Percentiles rank a stretch among this genome's conserved stretches.
Conservation (phyloP, 2,113 vertebrate genomes). For the Brevimyrus niger region DNA sequence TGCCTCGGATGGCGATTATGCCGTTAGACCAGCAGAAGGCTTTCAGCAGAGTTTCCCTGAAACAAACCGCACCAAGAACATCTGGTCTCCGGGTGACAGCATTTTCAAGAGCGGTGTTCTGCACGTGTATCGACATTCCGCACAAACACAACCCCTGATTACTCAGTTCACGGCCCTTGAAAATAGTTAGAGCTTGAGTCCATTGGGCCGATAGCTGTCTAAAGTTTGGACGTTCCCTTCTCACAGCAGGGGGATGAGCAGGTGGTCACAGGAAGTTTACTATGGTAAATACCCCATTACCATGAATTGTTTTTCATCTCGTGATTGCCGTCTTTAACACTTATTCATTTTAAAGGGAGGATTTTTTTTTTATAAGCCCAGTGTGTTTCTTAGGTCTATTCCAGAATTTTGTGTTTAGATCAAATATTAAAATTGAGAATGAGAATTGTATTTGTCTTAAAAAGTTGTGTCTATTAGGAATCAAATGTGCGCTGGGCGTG, state of each 20-base stretch:
- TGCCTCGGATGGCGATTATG: neutral
- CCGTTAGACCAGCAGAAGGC: neutral
- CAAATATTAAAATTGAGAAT: neutral
- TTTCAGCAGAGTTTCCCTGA: neutral
- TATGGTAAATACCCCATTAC: neutral
- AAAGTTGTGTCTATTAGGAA: neutral
- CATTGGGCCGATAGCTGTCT: neutral
- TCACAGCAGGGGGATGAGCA: neutral
- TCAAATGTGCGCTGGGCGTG: neutral
- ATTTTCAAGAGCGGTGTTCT: neutral
- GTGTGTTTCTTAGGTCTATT: neutral
- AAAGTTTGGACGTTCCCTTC: too few species aligned
- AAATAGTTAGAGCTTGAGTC: neutral
- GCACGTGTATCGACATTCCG: neutral
- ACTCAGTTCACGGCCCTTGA: neutral
- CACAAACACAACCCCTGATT: neutral
- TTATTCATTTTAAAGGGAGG: neutral
- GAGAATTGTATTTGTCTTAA: neutral
- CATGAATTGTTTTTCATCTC: neutral
- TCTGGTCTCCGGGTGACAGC: slow-evolving; percentile 16
- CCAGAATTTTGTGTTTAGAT: neutral
- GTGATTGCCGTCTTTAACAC: neutral
- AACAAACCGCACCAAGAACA: neutral
- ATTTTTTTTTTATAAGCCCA: neutral
- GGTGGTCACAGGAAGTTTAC: neutral